These are phyloP conservation scores for Loris lydekkerianus DNA, from an alignment of 2,797 vertebrate species.

Conservation along the genomic window DNA sequence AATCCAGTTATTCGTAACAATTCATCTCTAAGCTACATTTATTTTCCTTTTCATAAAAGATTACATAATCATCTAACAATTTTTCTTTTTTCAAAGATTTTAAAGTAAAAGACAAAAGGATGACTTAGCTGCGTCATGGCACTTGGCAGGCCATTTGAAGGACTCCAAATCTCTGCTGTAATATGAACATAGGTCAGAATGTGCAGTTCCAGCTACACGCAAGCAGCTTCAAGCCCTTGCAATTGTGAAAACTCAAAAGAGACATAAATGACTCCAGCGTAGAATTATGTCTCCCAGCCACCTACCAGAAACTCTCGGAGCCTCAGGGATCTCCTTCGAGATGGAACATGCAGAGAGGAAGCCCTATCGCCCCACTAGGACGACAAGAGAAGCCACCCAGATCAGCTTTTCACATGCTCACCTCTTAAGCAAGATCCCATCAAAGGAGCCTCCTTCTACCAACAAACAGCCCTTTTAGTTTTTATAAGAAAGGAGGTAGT, in stretches of 20 bases:
- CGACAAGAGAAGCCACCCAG: neutral
- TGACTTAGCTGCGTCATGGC: slow-evolving; percentile 75
- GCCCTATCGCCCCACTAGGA: neutral
- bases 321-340: slow-evolving; percentile 44
- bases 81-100: slow-evolving; percentile 72
- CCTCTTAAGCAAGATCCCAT: neutral
- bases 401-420: neutral
- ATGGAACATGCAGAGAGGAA: slow-evolving; percentile 56
- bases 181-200: slow-evolving; percentile 75
- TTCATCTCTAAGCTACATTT: slow-evolving; percentile 47
- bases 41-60: slow-evolving; percentile 76
- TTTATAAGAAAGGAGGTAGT: slow-evolving; percentile 7
- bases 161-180: slow-evolving; percentile 79
- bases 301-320: slow-evolving; percentile 26
- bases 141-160: slow-evolving; percentile 68
- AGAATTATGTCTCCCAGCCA: neutral
- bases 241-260: slow-evolving; percentile 57
- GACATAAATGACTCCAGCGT: slow-evolving; percentile 59
- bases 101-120: slow-evolving; percentile 69
- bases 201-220: slow-evolving; percentile 74
- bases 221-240: slow-evolving; percentile 77
- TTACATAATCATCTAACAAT: slow-evolving; percentile 66
- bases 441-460: neutral
- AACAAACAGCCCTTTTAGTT: slow-evolving; percentile 16
- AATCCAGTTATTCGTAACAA: slow-evolving; percentile 68